These are phyloP conservation scores for Aphelenchoides bicaudatus DNA, from an alignment of 2,888 invertebrate species.

Conservation along the genomic window DNA sequence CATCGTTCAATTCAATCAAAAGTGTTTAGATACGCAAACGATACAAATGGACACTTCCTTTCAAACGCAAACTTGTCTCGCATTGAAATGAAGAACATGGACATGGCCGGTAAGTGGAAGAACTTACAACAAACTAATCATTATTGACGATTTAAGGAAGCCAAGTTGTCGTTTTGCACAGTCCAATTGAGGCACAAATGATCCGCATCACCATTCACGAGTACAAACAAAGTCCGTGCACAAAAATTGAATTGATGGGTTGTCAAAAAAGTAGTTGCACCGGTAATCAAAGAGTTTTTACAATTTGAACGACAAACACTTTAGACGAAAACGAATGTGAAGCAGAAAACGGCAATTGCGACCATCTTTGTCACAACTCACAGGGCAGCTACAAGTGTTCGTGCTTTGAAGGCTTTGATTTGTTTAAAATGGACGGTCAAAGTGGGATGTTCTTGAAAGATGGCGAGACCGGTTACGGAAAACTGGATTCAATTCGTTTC, in stretches of 20 bases:
- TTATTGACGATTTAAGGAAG: conserved; percentile 35
- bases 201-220: conserved; percentile 38
- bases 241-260: conserved; percentile 48
- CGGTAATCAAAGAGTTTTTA: conserved; percentile 32
- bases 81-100: conserved; percentile 24
- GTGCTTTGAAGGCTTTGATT: conserved; percentile 85
- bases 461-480: conserved; percentile 82
- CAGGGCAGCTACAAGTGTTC: conserved; percentile 70
- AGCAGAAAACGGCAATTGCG: conserved; percentile 58
- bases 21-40: conserved; percentile 40
- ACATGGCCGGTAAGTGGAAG: too few relatives aligned
- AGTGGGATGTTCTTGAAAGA: conserved; percentile 82
- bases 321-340: conserved; percentile 59
- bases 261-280: conserved; percentile 47
- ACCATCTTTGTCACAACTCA: conserved; percentile 62
- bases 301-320: conserved; percentile 13
- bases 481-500: conserved; percentile 66
- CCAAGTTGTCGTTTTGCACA: conserved; percentile 37
- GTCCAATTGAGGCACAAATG: conserved; percentile 41
- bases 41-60: conserved; percentile 19
- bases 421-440: conserved; percentile 81
- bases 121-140: conserved; percentile 5
- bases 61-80: conserved; percentile 20
- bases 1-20: too few relatives aligned
- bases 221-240: conserved; percentile 46